Base-by-base conservation (phyloP, 2,113 vertebrate genomes). In the Sula dactylatra region DNA sequence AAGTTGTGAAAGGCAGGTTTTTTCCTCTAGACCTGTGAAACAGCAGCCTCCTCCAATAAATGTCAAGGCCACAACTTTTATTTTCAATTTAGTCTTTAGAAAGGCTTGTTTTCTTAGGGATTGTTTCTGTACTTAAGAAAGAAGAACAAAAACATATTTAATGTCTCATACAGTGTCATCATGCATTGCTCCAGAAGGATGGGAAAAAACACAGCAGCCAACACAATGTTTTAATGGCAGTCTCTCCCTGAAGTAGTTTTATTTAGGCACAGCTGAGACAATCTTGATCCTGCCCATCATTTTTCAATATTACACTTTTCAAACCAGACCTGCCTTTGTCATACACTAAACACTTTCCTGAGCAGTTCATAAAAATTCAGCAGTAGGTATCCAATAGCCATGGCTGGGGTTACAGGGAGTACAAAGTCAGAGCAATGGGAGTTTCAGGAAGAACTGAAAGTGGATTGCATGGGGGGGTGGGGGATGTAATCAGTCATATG, bases 241-340 rank as follows among this genome's bases (percentile, higher is more conserved):
- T 86, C 94, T 95, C 85, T 96, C 92, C 84, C 79, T 80, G 93
- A 91, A 49, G 88, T 66, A 49, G 56, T 97, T 98, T 97, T 94
- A 91, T 97, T 97, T 93, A 95, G 95, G 79, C 94, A 90, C 89
- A 96, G 76, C 88, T 90, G 78, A 97, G 91, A 96, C 93, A 81
- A 96, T 97, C 95, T 96, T 93, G 90, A 96, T 93, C 77, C 83
- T 97, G 76, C 65, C 91, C 86, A 69, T 92, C 80, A 82, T 90
- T 96, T 97, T 96, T 72, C 88, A 84, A 40, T 87, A 81, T 78
- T 87, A 95, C 81, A 69, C 83, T 96, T 96, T 42, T 90, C 67
- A 95, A 80, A 52, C 78, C 87, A 96, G 92, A 94, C 79, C 83
- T 59, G 52, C 32, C 7, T 95, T 93, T 67, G 65, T 90, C 92